Conservation (phyloP, 2,113 vertebrate genomes). For the Passerina amoena region DNA sequence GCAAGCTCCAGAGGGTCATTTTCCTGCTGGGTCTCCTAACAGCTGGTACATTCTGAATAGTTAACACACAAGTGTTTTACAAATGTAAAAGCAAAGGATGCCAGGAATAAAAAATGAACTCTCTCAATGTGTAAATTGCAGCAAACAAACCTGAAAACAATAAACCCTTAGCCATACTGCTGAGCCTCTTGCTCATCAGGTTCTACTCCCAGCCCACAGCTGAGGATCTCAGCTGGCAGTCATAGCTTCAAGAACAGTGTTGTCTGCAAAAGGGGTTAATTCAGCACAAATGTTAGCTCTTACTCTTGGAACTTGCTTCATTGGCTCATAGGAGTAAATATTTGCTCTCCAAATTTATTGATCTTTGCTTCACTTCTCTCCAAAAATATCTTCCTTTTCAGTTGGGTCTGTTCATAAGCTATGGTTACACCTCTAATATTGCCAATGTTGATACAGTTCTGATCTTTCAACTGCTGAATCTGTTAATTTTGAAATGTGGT, state of each 20-base stretch:
- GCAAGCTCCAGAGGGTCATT: background rate
- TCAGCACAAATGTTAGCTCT: background rate
- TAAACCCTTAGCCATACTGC: background rate
- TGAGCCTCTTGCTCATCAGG: background rate
- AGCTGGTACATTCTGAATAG: conserved; percentile 21
- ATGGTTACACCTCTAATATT: background rate
- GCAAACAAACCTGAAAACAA: background rate
- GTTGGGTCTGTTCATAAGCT: background rate
- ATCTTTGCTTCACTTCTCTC: background rate
- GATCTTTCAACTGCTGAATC: background rate
- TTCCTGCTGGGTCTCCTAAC: background rate
- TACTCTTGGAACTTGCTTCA: background rate
- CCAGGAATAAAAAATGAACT: background rate
- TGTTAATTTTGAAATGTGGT: background rate
- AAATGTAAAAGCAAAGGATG: background rate
- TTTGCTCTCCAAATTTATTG: background rate
- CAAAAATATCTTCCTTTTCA: background rate
- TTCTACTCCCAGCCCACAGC: background rate
- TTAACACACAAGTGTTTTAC: background rate
- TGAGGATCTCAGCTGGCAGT: background rate
- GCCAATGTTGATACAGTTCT: background rate
- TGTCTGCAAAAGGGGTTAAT: background rate
- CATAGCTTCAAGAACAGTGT: background rate
- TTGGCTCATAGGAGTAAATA: background rate
- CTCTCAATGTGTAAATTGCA: background rate